A percentile compares a stretch with the other conserved stretches of the same genome.
phyloP scores from a whole-genome alignment of 2,888 invertebrate species.

The Tetranychus truncatus region DNA sequence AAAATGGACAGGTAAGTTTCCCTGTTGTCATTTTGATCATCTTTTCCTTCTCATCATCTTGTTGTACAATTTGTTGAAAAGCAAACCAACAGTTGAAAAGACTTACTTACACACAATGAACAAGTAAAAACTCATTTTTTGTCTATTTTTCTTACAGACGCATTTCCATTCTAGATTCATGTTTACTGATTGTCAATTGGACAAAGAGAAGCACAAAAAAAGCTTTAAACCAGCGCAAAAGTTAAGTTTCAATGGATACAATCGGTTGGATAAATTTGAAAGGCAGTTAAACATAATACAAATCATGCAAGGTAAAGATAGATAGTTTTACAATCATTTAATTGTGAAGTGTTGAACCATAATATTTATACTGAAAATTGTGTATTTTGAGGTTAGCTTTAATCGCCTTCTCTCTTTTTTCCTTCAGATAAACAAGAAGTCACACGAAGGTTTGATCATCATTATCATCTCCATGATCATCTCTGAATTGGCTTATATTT shows the following conservation, averaged over 20 bases:
- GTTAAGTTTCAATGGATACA: background rate
- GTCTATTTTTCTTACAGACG: too few species aligned
- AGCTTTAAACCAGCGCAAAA: too few species aligned
- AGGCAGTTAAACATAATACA: background rate
- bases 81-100: too few species aligned
- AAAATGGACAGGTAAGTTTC: too few species aligned
- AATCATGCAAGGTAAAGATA: background rate
- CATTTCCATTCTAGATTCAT: too few species aligned
- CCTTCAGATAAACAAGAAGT: background rate
- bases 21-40: too few species aligned
- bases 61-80: too few species aligned
- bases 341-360: background rate
- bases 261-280: background rate
- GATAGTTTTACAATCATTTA: conserved; percentile 1
- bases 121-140: too few species aligned
- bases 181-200: too few species aligned
- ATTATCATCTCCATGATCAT: background rate
- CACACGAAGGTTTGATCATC: background rate
- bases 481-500: background rate
- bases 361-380: background rate
- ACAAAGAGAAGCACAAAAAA: too few species aligned
- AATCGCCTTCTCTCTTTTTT: background rate
- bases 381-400: background rate
- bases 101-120: too few species aligned
- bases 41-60: too few species aligned